Conservation (phyloP, 2,888 invertebrate species). For the Selenia dentaria region DNA sequence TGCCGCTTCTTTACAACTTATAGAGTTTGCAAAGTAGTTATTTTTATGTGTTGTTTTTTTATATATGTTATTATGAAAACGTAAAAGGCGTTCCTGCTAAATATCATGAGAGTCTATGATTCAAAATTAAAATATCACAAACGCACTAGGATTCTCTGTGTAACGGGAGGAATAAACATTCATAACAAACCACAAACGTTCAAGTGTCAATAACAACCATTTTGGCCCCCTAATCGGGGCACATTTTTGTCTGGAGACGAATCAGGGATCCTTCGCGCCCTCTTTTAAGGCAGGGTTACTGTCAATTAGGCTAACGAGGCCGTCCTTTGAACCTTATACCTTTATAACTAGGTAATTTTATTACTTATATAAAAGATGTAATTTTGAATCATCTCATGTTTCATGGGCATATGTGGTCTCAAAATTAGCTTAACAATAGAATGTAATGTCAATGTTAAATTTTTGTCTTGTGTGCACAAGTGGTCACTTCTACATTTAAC, state of each 20-base stretch:
- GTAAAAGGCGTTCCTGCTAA: slow-evolving; percentile 11
- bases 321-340: neutral
- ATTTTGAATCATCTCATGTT: slow-evolving; percentile 2
- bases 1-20: slow-evolving; percentile 37
- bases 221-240: too few relatives aligned
- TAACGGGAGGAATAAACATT: too few relatives aligned
- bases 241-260: too few relatives aligned
- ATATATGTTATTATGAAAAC: slow-evolving; percentile 17
- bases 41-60: slow-evolving; percentile 22
- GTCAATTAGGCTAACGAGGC: too few relatives aligned
- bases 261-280: neutral
- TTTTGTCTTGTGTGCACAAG: slow-evolving; percentile 28
- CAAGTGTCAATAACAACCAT: too few relatives aligned
- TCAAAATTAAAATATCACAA: too few relatives aligned
- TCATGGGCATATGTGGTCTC: slow-evolving; percentile 4
- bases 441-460: slow-evolving; percentile 25
- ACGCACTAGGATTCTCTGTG: too few relatives aligned
- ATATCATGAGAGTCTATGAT: too few relatives aligned
- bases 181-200: too few relatives aligned
- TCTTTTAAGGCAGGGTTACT: too few relatives aligned
- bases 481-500: slow-evolving; percentile 21
- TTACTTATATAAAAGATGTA: neutral
- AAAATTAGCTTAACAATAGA: slow-evolving; percentile 23
- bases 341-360: slow-evolving; percentile 2
- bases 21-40: slow-evolving; percentile 10